These are phyloP conservation scores for rat (Rattus norvegicus) DNA, from an alignment of 2,113 vertebrate species.

Conservation along the genomic window GRCr8 NC_086020.1:79943501-79944000, in stretches of 20 bases:
- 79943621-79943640: not conserved
- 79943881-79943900: conserved; percentile 80
- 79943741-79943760: conserved; percentile 50
- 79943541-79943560: not conserved
- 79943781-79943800: conserved; percentile 49
- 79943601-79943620: not conserved
- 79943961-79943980: not conserved
- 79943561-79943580: not conserved
- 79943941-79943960: conserved; percentile 42
- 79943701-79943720: conserved; percentile 40
- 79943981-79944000: not conserved
- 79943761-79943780: conserved; percentile 72
- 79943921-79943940: conserved; percentile 68
- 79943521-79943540: not conserved
- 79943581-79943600: not conserved
- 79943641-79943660: not conserved
- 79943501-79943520: not conserved
- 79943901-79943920: conserved; percentile 73
- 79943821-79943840: conserved; percentile 76
- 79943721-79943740: not conserved
- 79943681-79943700: conserved; percentile 2
- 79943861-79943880: conserved; percentile 69
- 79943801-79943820: conserved; percentile 74
- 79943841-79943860: conserved; percentile 76
- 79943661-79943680: not conserved